Evolutionary conservation across 2,113 vertebrate species (phyloP).

Genomic region (Entomyzon cyanotis): DNA sequence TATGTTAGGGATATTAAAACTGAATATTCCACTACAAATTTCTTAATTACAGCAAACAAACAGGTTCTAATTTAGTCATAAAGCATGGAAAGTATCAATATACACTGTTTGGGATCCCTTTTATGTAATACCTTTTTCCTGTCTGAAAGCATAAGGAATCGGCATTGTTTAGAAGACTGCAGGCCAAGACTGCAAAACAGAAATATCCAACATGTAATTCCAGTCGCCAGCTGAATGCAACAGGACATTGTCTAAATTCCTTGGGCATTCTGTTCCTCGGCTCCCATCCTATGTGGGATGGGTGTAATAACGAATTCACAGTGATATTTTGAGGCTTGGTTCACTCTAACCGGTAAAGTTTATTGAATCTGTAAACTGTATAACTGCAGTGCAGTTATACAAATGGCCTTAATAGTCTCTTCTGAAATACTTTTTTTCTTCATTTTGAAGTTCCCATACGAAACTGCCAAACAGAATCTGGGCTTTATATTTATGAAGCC

Average conservation of each 20-base stretch:
- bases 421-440: neutral
- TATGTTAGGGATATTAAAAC: neutral
- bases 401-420: neutral
- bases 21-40: neutral
- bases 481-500: constrained; percentile 68
- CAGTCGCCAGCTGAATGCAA: neutral
- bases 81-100: neutral
- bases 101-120: neutral
- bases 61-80: neutral
- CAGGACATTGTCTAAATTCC: neutral
- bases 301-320: neutral
- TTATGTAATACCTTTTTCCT: neutral
- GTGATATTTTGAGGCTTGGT: neutral
- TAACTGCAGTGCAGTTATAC: neutral
- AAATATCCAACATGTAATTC: neutral
- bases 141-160: neutral
- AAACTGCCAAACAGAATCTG: constrained; percentile 54
- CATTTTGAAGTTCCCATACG: constrained; percentile 25
- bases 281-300: neutral
- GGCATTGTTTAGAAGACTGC: neutral
- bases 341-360: neutral
- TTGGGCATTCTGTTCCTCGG: neutral
- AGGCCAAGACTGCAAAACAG: neutral
- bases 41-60: neutral
- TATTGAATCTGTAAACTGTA: neutral